Conservation (phyloP, 2,888 invertebrate genomes). For the Drosophila pegasa region DNA sequence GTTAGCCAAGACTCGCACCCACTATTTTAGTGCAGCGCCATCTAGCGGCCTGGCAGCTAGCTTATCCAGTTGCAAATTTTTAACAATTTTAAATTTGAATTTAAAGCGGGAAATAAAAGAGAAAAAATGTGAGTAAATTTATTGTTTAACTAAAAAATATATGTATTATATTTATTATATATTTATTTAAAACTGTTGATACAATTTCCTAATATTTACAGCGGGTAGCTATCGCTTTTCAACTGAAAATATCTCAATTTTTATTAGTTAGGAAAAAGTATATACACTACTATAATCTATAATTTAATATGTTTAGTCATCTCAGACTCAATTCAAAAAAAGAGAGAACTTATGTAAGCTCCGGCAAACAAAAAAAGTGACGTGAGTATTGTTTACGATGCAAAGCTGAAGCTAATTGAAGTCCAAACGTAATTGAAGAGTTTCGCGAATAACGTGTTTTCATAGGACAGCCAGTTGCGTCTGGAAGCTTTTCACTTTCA, state of each 20-base stretch:
- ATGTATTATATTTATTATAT: no score
- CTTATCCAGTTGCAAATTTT: background rate
- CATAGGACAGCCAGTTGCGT: conserved; percentile 45
- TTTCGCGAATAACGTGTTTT: conserved; percentile 67
- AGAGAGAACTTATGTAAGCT: conserved; percentile 18
- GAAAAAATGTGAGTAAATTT: background rate
- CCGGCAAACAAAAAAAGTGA: conserved; percentile 34
- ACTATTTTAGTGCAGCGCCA: conserved; percentile 1
- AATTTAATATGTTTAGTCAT: no score
- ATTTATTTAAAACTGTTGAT: no score
- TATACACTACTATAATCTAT: no score
- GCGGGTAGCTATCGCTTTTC: no score
- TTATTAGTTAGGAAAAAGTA: no score
- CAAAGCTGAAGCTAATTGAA: conserved; percentile 5
- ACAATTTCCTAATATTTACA: no score
- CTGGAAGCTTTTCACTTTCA: conserved; percentile 72
- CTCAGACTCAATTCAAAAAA: no score
- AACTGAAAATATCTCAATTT: no score
- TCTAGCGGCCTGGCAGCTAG: conserved; percentile 4
- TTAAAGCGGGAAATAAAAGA: background rate
- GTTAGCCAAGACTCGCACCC: conserved; percentile 20
- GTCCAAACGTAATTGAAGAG: conserved; percentile 33
- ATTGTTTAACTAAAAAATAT: background rate
- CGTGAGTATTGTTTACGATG: conserved; percentile 39
- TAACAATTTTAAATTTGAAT: background rate